These are phyloP conservation scores for Harpalus rufipes DNA, from an alignment of 2,888 invertebrate species.

Conservation along the genomic window DNA sequence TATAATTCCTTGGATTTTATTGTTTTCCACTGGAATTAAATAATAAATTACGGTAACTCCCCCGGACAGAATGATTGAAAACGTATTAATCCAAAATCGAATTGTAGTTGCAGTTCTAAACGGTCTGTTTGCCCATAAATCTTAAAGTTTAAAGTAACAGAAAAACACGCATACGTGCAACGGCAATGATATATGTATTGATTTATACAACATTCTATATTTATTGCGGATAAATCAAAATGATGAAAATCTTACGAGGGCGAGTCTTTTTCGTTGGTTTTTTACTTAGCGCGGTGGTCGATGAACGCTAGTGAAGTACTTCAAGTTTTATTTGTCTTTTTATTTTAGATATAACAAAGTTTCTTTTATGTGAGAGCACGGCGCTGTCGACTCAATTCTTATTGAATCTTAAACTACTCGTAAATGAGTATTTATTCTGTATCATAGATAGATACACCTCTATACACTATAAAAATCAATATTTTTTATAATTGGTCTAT, in stretches of 20 bases:
- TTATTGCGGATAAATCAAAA: slow-evolving; percentile 49
- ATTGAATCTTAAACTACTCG: background rate
- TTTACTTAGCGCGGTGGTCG: slow-evolving; percentile 15
- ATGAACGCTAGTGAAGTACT: slow-evolving; percentile 35
- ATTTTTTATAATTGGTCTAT: background rate
- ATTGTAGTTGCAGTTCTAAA: slow-evolving; percentile 35
- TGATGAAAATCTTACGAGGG: slow-evolving; percentile 25
- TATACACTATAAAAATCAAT: background rate
- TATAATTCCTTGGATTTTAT: background rate
- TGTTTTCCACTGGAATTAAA: background rate
- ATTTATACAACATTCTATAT: slow-evolving; percentile 51
- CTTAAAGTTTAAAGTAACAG: slow-evolving; percentile 33
- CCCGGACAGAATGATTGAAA: slow-evolving; percentile 21
- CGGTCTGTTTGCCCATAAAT: slow-evolving; percentile 14
- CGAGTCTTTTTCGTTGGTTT: slow-evolving; percentile 27
- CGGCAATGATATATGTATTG: slow-evolving; percentile 46
- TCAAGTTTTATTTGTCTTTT: slow-evolving; percentile 40
- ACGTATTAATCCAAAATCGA: slow-evolving; percentile 34
- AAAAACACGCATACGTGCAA: slow-evolving; percentile 25
- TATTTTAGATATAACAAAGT: slow-evolving; percentile 36
- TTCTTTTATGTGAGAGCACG: slow-evolving; percentile 12
- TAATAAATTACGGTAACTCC: background rate
- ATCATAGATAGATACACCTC: background rate
- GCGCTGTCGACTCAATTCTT: background rate
- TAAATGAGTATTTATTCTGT: background rate